phyloP scores from a whole-genome alignment of 92 coral and sea anemone species.

The Heteractis magnifica region DNA sequence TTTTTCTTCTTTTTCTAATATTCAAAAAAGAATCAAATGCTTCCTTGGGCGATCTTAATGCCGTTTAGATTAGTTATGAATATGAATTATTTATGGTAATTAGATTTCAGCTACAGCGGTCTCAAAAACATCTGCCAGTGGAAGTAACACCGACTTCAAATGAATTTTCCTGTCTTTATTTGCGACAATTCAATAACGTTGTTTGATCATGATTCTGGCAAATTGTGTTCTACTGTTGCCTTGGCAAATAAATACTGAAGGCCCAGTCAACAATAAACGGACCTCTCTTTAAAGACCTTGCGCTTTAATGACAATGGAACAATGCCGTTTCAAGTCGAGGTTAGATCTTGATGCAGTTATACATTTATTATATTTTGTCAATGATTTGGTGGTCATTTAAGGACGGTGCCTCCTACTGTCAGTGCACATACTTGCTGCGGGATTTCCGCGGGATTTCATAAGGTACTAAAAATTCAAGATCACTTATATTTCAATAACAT shows the following conservation, averaged over 20 bases:
- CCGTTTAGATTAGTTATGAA: background rate
- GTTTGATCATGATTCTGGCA: background rate
- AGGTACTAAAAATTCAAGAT: too few species aligned
- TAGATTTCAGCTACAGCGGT: background rate
- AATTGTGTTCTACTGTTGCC: background rate
- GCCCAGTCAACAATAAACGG: background rate
- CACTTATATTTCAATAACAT: too few species aligned
- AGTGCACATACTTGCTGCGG: too few species aligned
- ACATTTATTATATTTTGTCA: too few species aligned
- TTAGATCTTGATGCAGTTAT: too few species aligned
- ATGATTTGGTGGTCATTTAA: too few species aligned
- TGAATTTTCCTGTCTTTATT: background rate
- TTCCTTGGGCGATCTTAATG: background rate
- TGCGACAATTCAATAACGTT: background rate
- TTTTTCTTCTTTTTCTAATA: too few species aligned
- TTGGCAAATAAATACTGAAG: background rate
- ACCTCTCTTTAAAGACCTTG: too few species aligned
- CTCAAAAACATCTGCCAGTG: background rate
- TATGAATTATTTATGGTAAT: background rate
- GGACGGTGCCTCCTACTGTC: too few species aligned
- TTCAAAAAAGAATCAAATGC: background rate
- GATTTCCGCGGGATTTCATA: too few species aligned
- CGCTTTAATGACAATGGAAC: too few species aligned
- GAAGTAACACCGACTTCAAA: background rate
- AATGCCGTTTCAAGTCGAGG: too few species aligned